Evolutionary conservation across 2,888 invertebrate genomes (phyloP).

Genomic region (Alviniconcha strummeri): DNA sequence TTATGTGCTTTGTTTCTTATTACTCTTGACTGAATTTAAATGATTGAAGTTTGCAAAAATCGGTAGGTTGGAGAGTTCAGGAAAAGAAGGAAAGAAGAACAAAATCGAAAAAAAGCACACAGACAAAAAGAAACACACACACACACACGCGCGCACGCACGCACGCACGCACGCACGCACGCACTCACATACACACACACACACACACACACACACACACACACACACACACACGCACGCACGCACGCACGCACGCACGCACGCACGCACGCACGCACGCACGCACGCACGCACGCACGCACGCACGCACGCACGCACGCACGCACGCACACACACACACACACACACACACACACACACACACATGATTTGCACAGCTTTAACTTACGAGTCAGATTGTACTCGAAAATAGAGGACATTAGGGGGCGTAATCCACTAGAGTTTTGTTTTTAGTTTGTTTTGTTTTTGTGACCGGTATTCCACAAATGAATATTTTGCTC

Average conservation of each 20-base stretch:
- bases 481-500: too few species aligned
- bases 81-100: background rate
- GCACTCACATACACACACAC: background rate
- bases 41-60: too few species aligned
- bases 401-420: too few species aligned
- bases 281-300: background rate
- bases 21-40: too few species aligned
- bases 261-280: background rate
- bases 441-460: too few species aligned
- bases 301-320: background rate
- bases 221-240: slow-evolving; percentile 3
- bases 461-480: too few species aligned
- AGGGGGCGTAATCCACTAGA: too few species aligned
- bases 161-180: background rate
- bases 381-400: too few species aligned
- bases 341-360: background rate
- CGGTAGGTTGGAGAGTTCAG: too few species aligned
- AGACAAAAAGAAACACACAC: background rate
- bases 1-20: too few species aligned
- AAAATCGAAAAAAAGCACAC: background rate
- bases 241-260: background rate
- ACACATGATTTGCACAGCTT: background rate
- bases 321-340: slow-evolving; percentile 1
- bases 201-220: slow-evolving; percentile 11
- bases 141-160: background rate